Conservation (phyloP, 2,113 vertebrate genomes). For the Argyrosomus japonicus region DNA sequence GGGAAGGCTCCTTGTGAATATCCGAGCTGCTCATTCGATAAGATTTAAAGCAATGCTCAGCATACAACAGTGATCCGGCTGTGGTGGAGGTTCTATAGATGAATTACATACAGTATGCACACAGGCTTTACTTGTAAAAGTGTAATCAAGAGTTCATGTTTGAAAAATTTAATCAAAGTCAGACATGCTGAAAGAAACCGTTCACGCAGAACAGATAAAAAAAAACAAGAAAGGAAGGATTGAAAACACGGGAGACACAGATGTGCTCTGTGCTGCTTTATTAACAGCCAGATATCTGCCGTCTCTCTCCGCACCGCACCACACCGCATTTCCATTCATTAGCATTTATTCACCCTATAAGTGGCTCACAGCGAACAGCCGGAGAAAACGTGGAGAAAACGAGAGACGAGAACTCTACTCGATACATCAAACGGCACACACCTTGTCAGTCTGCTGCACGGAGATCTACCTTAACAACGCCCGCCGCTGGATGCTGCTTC, state of each 20-base stretch:
- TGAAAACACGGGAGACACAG: conserved; percentile 36
- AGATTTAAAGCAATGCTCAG: not conserved
- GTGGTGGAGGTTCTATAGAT: not conserved
- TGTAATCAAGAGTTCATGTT: conserved; percentile 18
- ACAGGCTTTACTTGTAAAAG: not conserved
- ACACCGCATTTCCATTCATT: conserved; percentile 71
- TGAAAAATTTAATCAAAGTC: conserved; percentile 41
- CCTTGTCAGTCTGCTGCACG: conserved; percentile 46
- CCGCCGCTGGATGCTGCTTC: conserved; percentile 26
- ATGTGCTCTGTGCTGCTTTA: conserved; percentile 44
- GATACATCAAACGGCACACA: conserved; percentile 54
- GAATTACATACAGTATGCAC: not conserved
- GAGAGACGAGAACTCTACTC: conserved; percentile 3
- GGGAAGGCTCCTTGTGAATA: not conserved
- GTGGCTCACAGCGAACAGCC: conserved; percentile 31
- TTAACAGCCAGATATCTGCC: conserved; percentile 53
- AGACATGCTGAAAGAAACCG: not conserved
- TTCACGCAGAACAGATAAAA: conserved; percentile 35
- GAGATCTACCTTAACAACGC: conserved; percentile 13
- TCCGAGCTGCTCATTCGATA: not conserved
- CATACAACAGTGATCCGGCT: not conserved
- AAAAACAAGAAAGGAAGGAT: conserved; percentile 22
- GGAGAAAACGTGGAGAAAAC: conserved; percentile 14
- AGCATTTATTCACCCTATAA: conserved; percentile 58
- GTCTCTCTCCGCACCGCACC: conserved; percentile 31